These are phyloP conservation scores for Otolemur garnettii DNA, from an alignment of 2,113 vertebrate genomes.

Conservation along the genomic window DNA sequence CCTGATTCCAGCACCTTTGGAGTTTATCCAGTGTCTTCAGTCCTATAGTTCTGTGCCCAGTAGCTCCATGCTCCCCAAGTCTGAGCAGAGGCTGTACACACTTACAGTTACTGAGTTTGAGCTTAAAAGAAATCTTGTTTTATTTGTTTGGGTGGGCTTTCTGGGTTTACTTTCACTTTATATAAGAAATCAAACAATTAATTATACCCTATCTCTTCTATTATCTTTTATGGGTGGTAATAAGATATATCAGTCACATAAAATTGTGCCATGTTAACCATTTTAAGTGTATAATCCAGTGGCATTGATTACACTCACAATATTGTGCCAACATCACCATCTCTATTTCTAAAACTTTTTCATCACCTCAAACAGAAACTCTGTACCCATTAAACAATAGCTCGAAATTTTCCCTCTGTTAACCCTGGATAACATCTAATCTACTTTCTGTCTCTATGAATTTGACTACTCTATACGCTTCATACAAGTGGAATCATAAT, in stretches of 20 bases:
- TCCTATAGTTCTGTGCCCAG: background rate
- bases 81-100: background rate
- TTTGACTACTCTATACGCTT: background rate
- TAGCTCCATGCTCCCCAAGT: background rate
- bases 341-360: background rate
- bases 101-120: slow-evolving; percentile 5
- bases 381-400: background rate
- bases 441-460: background rate
- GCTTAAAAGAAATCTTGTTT: slow-evolving; percentile 1
- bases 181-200: slow-evolving; percentile 26
- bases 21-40: background rate
- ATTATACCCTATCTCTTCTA: background rate
- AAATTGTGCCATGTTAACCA: background rate
- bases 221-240: slow-evolving; percentile 1
- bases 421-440: background rate
- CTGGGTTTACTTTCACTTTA: slow-evolving; percentile 48
- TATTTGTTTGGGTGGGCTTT: slow-evolving; percentile 34
- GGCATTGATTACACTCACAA: background rate
- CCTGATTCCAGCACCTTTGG: background rate
- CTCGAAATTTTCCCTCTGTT: background rate
- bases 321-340: background rate
- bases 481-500: background rate
- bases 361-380: background rate
- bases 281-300: background rate
- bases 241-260: background rate